Conservation (phyloP, 1,140 invertebrate genomes). For the Solenopsis fugax region DNA sequence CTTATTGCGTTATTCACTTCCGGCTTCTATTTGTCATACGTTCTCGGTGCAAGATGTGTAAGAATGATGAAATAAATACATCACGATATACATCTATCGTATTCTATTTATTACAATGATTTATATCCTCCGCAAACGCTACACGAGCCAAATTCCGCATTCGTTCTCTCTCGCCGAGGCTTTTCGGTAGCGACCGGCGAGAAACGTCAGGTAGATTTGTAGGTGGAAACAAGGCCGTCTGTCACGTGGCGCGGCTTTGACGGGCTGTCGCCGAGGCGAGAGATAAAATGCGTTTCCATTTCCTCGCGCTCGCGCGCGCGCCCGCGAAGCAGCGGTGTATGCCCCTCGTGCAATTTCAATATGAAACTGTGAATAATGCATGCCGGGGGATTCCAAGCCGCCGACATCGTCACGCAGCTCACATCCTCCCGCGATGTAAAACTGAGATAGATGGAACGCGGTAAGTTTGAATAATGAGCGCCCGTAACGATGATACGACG, state of each 20-base stretch:
- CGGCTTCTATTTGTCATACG: not conserved
- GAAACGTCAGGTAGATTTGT: constrained; percentile 47
- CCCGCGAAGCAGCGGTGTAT: constrained; percentile 62
- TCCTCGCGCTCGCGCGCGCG: constrained; percentile 64
- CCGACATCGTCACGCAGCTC: constrained; percentile 82
- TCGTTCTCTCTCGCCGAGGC: constrained; percentile 42
- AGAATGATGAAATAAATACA: constrained; percentile 21
- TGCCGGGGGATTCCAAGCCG: constrained; percentile 77
- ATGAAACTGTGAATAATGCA: constrained; percentile 84
- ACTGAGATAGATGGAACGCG: constrained; percentile 83
- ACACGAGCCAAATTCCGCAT: constrained; percentile 29
- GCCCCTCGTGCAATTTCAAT: constrained; percentile 81
- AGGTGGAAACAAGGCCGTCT: constrained; percentile 63
- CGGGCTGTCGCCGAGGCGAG: constrained; percentile 70
- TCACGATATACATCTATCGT: constrained; percentile 12
- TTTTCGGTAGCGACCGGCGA: constrained; percentile 45
- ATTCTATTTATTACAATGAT: constrained; percentile 46
- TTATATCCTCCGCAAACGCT: constrained; percentile 10
- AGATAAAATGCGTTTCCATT: constrained; percentile 79
- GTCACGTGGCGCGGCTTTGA: constrained; percentile 72
- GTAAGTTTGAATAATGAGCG: constrained; percentile 84
- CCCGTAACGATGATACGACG: constrained; percentile 79
- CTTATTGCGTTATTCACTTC: not conserved
- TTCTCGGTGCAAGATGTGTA: not conserved
- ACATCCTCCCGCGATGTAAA: constrained; percentile 82